Evolutionary conservation across 2,888 invertebrate species (phyloP).

Genomic region (Macrophya alboannulata): DNA sequence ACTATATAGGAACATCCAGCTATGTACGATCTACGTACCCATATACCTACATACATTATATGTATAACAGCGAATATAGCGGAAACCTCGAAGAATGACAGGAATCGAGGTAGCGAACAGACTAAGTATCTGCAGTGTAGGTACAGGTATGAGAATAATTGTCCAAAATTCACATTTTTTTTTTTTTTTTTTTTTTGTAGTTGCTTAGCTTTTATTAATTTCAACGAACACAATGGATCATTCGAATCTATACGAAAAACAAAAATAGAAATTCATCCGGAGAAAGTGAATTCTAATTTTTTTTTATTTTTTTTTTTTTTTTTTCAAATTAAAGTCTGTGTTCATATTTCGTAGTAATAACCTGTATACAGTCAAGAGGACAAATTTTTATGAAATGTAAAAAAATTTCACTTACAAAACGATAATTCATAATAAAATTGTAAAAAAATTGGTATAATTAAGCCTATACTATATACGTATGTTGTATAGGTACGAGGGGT

Average conservation of each 20-base stretch:
- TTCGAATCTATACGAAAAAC: too few relatives aligned
- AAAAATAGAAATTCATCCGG: background rate
- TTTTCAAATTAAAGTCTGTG: background rate
- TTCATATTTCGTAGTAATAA: background rate
- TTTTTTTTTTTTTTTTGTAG: background rate
- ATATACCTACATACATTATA: background rate
- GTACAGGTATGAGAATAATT: background rate
- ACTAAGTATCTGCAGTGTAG: background rate
- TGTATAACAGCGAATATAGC: background rate
- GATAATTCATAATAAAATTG: background rate
- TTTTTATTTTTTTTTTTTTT: background rate
- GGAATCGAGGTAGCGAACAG: conserved; percentile 23
- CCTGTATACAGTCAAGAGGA: background rate
- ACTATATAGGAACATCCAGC: background rate
- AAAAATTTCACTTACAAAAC: background rate
- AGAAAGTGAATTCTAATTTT: background rate
- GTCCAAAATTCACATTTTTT: background rate
- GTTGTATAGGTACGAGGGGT: background rate
- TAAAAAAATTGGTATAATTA: background rate
- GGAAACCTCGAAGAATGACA: conserved; percentile 5
- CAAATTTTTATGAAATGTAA: background rate
- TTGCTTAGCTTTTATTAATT: background rate
- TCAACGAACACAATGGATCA: conserved; percentile 10
- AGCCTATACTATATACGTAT: background rate
- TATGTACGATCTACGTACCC: background rate